Base-by-base conservation (phyloP, 2,797 vertebrate species). In the Eidolon dupreanum region DNA sequence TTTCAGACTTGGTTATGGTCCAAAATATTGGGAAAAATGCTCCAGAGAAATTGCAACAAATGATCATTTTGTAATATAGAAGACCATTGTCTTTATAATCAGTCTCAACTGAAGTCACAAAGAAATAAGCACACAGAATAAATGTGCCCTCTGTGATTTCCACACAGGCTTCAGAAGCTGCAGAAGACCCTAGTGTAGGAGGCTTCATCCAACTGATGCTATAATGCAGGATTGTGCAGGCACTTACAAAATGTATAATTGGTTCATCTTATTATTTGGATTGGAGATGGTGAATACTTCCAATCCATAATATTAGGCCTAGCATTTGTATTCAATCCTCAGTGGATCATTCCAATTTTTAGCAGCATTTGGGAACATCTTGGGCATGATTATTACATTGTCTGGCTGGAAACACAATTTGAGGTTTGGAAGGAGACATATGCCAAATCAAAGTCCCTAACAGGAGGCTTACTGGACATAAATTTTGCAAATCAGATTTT, bases 401-500 rank as follows among this genome's bases (percentile, higher is more conserved):
- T 70, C 2, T 22, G 92, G 20, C 81, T 97, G 20, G 74, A 95
- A 96, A 71, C 51, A 81, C 93, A 92, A 90, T 93, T 85, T 95
- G 93, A 98, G 70, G 17, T 59, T 85, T 96, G 53, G 31, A 93
- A 73, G 28, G 93, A 74, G 88, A 78, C 57, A 87, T 79, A 88
- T 84, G 77, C 83, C 87, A 94, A 89, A 53, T 94, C 92, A 95
- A 93, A 90, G n/a, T 66, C n/a, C 33, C 95, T 94, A 97, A 91
- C 20, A 85, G 33, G 61, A 96, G 13, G 16, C 10, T 73, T 55
- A 19, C 3, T 95, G 63, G 59, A 36, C 33, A 81, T 63, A 96
- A 95, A 96, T 97, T 94, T 93, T 78, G 43, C 28, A 94, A 90
- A 92, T 83, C 66, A 93, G 46, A 61, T 26, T 88, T 86, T 16